Conservation (phyloP, 1,140 invertebrate species). For the Muscidifurax raptorellus region DNA sequence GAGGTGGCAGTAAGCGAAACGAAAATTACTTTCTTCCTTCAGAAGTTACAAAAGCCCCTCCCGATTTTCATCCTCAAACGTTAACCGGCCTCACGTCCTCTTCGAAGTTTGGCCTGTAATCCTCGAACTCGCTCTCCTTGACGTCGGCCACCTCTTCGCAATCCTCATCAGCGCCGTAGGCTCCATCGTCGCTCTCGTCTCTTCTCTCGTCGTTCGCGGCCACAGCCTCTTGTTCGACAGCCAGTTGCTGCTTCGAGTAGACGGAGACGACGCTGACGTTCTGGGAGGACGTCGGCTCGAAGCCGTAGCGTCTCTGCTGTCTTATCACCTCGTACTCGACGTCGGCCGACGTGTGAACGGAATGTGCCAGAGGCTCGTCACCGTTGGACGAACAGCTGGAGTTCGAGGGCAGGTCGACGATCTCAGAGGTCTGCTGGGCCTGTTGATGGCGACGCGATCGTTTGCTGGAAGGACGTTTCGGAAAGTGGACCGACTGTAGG, state of each 20-base stretch:
- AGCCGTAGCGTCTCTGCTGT: conserved; percentile 69
- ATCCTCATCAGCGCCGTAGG: conserved; percentile 20
- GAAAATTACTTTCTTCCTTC: not conserved
- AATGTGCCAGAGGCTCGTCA: conserved; percentile 56
- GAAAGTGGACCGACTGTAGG: not conserved
- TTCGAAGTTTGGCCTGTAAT: conserved; percentile 63
- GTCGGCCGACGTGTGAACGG: conserved; percentile 72
- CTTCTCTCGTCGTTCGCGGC: not conserved
- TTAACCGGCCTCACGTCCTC: conserved; percentile 70
- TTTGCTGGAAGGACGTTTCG: conserved; percentile 29
- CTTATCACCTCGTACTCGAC: conserved; percentile 80
- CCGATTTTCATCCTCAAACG: conserved; percentile 58
- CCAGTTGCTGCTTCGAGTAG: conserved; percentile 46
- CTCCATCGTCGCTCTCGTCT: not conserved
- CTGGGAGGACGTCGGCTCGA: conserved; percentile 30
- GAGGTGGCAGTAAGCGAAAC: not conserved
- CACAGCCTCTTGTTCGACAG: not conserved
- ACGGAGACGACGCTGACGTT: conserved; percentile 57
- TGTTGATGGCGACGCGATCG: conserved; percentile 23
- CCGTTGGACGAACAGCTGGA: conserved; percentile 65
- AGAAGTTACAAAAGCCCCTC: not conserved
- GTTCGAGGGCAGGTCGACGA: conserved; percentile 60
- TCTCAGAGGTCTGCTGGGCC: conserved; percentile 50
- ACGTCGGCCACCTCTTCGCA: conserved; percentile 47
- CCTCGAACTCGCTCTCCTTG: conserved; percentile 65